These are phyloP conservation scores for Andrena fulva DNA, from an alignment of 2,888 invertebrate species.

Conservation along the genomic window DNA sequence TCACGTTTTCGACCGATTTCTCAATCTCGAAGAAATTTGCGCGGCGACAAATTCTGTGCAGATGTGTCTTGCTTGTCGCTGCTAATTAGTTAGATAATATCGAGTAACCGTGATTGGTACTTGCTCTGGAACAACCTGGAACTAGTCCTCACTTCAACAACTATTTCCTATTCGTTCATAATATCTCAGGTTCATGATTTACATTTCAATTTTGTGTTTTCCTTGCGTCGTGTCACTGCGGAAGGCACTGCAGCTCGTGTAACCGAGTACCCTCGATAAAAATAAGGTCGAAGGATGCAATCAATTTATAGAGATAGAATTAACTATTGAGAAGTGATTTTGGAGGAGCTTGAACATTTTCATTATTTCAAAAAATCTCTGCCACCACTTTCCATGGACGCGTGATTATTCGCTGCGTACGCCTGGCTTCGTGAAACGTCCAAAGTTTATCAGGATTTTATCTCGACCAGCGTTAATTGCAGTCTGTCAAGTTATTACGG, in stretches of 20 bases:
- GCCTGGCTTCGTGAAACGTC: conserved; percentile 52
- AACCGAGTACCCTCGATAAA: background rate
- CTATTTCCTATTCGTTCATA: background rate
- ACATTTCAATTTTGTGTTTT: background rate
- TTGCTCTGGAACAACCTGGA: background rate
- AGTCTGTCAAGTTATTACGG: conserved; percentile 28
- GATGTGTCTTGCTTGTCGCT: background rate
- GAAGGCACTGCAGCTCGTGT: background rate
- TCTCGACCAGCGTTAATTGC: conserved; percentile 62
- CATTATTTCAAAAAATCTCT: conserved; percentile 7
- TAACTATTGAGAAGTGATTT: background rate
- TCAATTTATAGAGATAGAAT: background rate
- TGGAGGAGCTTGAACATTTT: background rate
- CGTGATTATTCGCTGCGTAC: conserved; percentile 60
- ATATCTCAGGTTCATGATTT: background rate
- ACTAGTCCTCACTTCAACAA: background rate
- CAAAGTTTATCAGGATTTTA: conserved; percentile 74
- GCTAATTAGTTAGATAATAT: background rate
- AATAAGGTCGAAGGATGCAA: background rate
- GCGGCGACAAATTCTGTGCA: conserved; percentile 2
- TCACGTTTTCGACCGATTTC: conserved; percentile 16
- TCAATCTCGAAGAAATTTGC: conserved; percentile 25
- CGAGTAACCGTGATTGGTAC: background rate
- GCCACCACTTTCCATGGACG: conserved; percentile 28
- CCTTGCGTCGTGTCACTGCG: background rate